Evolutionary conservation across 2,888 invertebrate genomes (phyloP).

Genomic region (Brenthis daphne): DNA sequence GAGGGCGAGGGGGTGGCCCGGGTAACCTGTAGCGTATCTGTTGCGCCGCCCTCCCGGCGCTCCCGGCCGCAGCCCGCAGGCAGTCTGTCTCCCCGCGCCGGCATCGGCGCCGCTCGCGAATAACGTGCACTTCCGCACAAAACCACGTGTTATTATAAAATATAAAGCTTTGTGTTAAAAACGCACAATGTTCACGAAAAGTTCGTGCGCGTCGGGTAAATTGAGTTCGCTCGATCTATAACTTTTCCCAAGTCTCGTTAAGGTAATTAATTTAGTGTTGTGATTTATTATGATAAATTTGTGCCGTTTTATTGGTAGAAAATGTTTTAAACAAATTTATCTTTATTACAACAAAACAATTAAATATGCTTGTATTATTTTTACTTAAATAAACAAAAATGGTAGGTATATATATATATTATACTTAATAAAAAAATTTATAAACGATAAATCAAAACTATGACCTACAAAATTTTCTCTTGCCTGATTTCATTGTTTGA

Average conservation of each 20-base stretch:
- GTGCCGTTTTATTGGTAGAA: no score
- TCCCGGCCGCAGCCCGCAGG: conserved; percentile 47
- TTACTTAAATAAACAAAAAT: no score
- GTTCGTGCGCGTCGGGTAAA: conserved; percentile 34
- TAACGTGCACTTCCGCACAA: conserved; percentile 57
- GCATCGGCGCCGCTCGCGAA: conserved; percentile 44
- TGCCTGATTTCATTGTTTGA: no score
- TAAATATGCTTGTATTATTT: no score
- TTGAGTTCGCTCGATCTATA: conserved; percentile 22
- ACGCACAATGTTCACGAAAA: conserved; percentile 43
- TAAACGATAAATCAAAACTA: no score
- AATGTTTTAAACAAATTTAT: no score
- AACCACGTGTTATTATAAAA: conserved; percentile 59
- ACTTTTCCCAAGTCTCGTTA: conserved; percentile 31
- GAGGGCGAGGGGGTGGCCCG: conserved; percentile 60
- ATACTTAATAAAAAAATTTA: no score
- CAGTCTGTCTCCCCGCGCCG: conserved; percentile 49
- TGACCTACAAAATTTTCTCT: no score
- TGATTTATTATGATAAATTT: conserved; percentile 1
- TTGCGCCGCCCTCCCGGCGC: conserved; percentile 68
- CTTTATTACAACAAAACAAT: no score
- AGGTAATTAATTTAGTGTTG: conserved; percentile 32
- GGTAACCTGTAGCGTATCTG: conserved; percentile 81
- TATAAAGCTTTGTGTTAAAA: conserved; percentile 48
- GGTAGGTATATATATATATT: no score